Evolutionary conservation across 2,113 vertebrate species (phyloP), one percentile per base, ranked within the genome.

Genomic region (Thamnophis sirtalis): DNA sequence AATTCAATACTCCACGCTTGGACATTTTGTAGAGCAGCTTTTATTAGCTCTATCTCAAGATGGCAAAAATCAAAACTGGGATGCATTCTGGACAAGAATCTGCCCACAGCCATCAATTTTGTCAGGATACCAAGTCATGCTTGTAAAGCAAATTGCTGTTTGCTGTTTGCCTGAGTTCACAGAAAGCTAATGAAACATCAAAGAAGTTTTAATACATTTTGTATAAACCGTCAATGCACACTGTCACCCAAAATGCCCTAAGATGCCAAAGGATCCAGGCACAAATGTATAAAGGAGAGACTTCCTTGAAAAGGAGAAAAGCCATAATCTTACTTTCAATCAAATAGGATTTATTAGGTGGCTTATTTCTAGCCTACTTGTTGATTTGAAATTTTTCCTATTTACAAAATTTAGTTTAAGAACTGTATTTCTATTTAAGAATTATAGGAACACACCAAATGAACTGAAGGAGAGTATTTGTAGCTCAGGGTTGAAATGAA

Each of bases 381-480:
- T 51, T 38, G 11, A 90, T 38, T 26, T 60, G 0, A 54, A 50
- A 13, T 8, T 58, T 43, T 3, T 19, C 89, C 88, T 84, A 84
- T 84, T 9, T 86, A 90, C 50, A 10, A 49, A 80, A 3, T 10
- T 87, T 85, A 68, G 13, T 13, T 26, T 28, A 43, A 43, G 43
- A 43, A 43, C 43, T 43, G 43, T 3, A 43, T 43, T 43, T 15
- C 91, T 0, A 0, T 85, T 56, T 90, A 15, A 50, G 48, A 88
- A 43, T 33, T 43, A 22, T 48, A 63, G 0, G 24, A 89, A 89
- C 58, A 13, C 43, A 28, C 3, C 8, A 26, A 48, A 28, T 28
- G 56, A 48, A 48, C 6, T 9, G 38, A 89, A 48, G 24, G 56
- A 58, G 56, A 58, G 9, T 9, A 58, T 58, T 58, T 58, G 56